Evolutionary conservation across 2,113 vertebrate species (phyloP).

Genomic region (Oncorhynchus nerka): DNA sequence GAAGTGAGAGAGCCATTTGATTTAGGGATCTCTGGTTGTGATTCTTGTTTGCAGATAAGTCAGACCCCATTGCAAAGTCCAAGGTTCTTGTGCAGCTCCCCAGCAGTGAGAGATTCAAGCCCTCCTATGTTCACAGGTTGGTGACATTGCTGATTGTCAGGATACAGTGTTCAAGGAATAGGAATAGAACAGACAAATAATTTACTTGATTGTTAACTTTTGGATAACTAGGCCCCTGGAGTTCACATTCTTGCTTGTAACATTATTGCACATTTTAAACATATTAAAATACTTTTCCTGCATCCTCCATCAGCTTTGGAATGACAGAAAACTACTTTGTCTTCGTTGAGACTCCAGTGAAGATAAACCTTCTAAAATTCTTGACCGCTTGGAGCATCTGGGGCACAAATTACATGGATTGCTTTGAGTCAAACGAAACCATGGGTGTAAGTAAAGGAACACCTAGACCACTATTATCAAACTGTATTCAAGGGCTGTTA

Average conservation of each 20-base stretch:
- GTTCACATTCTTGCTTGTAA: no score
- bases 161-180: no score
- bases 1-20: no score
- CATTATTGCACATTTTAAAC: no score
- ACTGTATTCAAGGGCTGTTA: no score
- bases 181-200: no score
- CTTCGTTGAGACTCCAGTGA: conserved; percentile 86
- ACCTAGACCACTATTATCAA: background rate
- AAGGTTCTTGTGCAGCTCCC: conserved; percentile 85
- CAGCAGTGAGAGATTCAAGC: conserved; percentile 87
- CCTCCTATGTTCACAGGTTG: conserved; percentile 89
- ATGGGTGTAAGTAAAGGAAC: conserved; percentile 76
- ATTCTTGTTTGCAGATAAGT: conserved; percentile 73
- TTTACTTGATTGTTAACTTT: no score
- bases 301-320: conserved; percentile 78
- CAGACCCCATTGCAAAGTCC: conserved; percentile 81
- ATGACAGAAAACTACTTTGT: conserved; percentile 83
- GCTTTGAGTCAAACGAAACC: conserved; percentile 84
- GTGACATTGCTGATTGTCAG: no score
- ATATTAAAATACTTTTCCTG: background rate
- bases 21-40: no score
- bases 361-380: conserved; percentile 88
- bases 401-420: conserved; percentile 89
- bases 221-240: no score
- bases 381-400: conserved; percentile 85